A percentile compares a stretch with the other conserved stretches of the same genome.
These are phyloP conservation scores for Saguinus midas DNA, from an alignment of 2,113 vertebrate genomes.

Conservation along the genomic window DNA sequence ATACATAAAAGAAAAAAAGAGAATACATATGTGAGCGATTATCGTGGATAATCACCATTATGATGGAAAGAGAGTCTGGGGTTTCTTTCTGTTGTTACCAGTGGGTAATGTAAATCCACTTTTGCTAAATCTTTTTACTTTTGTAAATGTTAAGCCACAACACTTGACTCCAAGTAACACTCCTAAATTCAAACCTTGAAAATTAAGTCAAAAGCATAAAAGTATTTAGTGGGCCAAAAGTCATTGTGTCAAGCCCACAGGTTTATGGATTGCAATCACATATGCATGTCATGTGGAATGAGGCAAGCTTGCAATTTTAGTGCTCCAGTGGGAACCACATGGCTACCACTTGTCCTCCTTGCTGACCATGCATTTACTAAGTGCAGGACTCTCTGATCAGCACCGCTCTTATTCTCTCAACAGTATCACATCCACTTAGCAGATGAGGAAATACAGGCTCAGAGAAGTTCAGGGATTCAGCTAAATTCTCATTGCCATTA, in stretches of 20 bases:
- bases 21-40: fast-evolving
- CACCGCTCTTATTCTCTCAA: fast-evolving
- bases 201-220: neutral
- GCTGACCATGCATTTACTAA: fast-evolving
- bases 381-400: no score
- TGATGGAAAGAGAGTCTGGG: neutral
- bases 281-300: fast-evolving
- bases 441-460: neutral
- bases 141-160: neutral
- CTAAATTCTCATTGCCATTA: neutral
- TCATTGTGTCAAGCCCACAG: fast-evolving
- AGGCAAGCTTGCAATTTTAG: fast-evolving
- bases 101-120: no score
- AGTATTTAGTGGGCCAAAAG: fast-evolving
- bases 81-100: no score
- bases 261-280: no score
- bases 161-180: neutral
- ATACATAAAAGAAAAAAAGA: no score
- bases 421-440: no score
- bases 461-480: neutral
- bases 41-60: no score
- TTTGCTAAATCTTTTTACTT: neutral
- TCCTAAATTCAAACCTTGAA: neutral
- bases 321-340: fast-evolving
- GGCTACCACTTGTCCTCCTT: fast-evolving